Conservation (phyloP, 2,113 vertebrate species). For the Craseonycteris thonglongyai region DNA sequence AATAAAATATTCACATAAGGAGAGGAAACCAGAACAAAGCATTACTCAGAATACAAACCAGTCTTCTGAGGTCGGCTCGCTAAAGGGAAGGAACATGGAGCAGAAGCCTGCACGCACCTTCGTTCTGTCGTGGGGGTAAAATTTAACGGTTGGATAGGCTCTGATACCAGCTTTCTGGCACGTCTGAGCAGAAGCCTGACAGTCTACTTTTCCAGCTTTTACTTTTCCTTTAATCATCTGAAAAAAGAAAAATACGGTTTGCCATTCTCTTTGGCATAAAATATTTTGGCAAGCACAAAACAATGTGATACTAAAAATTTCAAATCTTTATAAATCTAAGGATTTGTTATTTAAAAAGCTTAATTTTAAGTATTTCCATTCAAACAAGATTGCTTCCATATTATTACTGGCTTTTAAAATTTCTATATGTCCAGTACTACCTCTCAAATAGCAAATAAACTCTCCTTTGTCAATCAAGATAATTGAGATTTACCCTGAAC, state of each 20-base stretch:
- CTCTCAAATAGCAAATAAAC: neutral
- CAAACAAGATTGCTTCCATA: neutral
- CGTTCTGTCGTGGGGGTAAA: slow-evolving; percentile 84
- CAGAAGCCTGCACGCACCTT: slow-evolving; percentile 79
- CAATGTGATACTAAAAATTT: neutral
- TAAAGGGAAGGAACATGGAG: neutral
- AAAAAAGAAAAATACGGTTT: slow-evolving; percentile 44
- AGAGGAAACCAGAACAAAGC: neutral
- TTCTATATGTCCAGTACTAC: neutral
- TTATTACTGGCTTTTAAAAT: neutral
- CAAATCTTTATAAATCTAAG: neutral
- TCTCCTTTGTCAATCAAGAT: neutral
- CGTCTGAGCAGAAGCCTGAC: slow-evolving; percentile 86
- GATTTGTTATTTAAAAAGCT: neutral
- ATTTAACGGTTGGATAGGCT: slow-evolving; percentile 92
- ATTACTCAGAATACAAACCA: neutral
- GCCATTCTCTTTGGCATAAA: neutral
- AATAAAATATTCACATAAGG: neutral
- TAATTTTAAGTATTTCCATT: neutral
- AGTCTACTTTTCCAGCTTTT: slow-evolving; percentile 94
- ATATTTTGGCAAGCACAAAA: neutral
- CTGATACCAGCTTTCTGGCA: slow-evolving; percentile 91
- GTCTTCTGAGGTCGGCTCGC: neutral
- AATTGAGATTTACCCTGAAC: neutral
- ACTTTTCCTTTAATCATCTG: slow-evolving; percentile 91